Base-by-base conservation (phyloP, 2,888 invertebrate genomes). In the Hylaea fasciaria region DNA sequence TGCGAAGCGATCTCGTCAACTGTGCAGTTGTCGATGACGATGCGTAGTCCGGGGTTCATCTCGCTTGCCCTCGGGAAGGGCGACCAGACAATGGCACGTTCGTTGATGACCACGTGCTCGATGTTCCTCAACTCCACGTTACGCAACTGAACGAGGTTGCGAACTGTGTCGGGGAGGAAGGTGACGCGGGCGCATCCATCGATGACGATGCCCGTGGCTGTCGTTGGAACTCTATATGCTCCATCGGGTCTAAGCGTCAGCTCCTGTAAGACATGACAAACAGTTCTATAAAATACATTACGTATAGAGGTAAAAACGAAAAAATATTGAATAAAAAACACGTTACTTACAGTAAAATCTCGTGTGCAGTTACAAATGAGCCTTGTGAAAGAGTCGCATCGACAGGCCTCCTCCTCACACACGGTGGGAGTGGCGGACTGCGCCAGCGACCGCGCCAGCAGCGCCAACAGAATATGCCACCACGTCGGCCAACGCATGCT, bases 101-200 rank as follows among this genome's bases (percentile, higher is more conserved):
- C 93, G 48, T 93, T 93, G 52, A 97, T 92, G 12, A 93, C 89
- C 12, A 96, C 88, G 65, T 94, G 93, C 11, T 87, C 84, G 10
- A 96, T 93, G 81, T 95, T 94, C 63, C 84, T 88, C 64, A 97
- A 88, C 60, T 93, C 93, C 51, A 97, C 91, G 53, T 89, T 92
- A 29, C 95, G 93, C 58, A 97, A 86, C 55, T 94, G 94, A 48
- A 92, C 83, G 69, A 96, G 94, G 63, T 93, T 86, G 29, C 91
- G 85, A 48, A 96, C 89, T 8, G 95, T 92, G 73, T 94, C 91
- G 0, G 91, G 74, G 44, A 93, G 87, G 68, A 96, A 93, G 49
- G 85, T 89, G 4, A 96, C 93, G 32, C 90, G 86, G 52, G 92
- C 90, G 80, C 97, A 97, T 78, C 95, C 94, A 63, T 93, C 91